Percentiles rank a stretch among this genome's conserved stretches.
Conservation (phyloP, 2,797 vertebrate species). For the Chloroceryle amazona region DNA sequence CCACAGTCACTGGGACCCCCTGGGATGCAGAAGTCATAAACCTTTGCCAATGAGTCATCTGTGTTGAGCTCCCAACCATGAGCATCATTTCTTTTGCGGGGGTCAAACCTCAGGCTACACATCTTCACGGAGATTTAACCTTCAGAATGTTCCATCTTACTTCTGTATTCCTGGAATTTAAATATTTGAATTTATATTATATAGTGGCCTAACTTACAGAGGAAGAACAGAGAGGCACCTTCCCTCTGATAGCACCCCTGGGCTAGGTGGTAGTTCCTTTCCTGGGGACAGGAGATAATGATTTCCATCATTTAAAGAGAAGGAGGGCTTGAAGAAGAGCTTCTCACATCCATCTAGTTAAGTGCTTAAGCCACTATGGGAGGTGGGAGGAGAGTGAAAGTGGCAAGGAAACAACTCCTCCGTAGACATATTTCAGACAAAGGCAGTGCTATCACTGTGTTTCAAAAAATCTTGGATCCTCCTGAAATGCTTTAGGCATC, state of each 20-base stretch:
- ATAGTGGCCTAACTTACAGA: background rate
- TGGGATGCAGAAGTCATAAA: background rate
- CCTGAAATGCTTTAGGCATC: background rate
- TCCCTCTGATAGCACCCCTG: background rate
- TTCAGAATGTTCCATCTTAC: background rate
- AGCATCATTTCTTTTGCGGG: background rate
- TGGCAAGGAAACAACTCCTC: background rate
- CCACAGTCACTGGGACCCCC: background rate
- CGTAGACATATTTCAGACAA: background rate
- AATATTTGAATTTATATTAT: background rate
- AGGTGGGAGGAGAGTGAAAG: background rate
- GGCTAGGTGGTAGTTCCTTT: background rate
- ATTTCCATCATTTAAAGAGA: background rate
- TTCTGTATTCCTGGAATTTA: background rate
- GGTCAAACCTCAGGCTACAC: background rate
- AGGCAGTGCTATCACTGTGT: background rate
- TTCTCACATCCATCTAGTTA: background rate
- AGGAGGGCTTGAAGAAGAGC: background rate
- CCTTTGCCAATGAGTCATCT: background rate
- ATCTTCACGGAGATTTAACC: no score
- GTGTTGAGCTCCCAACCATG: background rate
- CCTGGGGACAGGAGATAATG: background rate
- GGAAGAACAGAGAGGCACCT: background rate
- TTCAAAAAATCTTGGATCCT: background rate
- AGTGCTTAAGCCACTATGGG: background rate